Evolutionary conservation across 2,888 invertebrate species (phyloP), one percentile per base, ranked within the genome.

Genomic region (Scotopteryx bipunctaria): DNA sequence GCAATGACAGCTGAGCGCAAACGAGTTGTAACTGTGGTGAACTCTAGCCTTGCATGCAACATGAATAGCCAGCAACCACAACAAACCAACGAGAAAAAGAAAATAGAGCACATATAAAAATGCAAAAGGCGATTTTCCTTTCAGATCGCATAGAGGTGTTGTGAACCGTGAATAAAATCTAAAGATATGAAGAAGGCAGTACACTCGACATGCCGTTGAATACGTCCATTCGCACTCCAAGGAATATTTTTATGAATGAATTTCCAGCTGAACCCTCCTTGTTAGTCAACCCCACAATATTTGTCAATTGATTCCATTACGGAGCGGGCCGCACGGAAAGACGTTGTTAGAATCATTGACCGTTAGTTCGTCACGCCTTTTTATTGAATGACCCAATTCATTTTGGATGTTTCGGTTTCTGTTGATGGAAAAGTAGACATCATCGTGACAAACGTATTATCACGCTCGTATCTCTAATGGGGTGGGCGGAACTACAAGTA

Each of bases 271-370:
- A 49, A 49, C 47, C 53, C 54, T 40, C 48, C 58, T 61, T 63
- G 57, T 61, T 51, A 59, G 59, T 57, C 47, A 58, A 60, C 52
- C 66, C 58, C 57, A 66, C 56, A 59, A 67, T 67, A 69, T 62
- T 70, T 69, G 64, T 66, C 64, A 64, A 60, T 66, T 66, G 64
- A 60, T 73, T 69, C 63, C 58, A 66, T 68, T 66, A 62, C 60
- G 53, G 55, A 49, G 50, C 51, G 57, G 58, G 57, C 60, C 65
- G 59, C 49, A 50, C 66, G 71, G 71, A 67, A 69, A 69, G 57
- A 59, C 64, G 64, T 67, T 69, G 67, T 71, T 67, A 65, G 64
- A 69, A 65, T 58, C 61, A 61, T 64, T 65, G 55, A 50, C 48
- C 59, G 63, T 63, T 61, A 63, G 57, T 57, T 53, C 58, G 57